A percentile compares a stretch with the other conserved stretches of the same genome.
phyloP scores from a whole-genome alignment of 2,113 vertebrate species.

The Tinamus guttatus region DNA sequence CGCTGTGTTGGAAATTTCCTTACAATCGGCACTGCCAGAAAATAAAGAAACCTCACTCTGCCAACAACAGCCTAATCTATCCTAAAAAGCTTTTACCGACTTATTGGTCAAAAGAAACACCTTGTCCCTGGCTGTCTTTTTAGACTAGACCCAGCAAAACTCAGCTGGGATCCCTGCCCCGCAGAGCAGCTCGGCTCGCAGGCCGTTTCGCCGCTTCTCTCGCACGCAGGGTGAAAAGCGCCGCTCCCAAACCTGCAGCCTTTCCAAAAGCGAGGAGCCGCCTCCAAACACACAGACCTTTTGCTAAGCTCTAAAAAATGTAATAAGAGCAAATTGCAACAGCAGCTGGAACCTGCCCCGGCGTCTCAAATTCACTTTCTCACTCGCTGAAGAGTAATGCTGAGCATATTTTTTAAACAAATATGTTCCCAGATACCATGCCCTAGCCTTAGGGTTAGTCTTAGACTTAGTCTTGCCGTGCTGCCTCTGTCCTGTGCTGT shows the following conservation, averaged over 20 bases:
- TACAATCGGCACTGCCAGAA: neutral
- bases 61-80: neutral
- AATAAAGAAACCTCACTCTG: neutral
- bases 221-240: neutral
- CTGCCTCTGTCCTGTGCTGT: neutral
- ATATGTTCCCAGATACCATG: neutral
- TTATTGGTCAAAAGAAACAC: neutral
- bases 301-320: constrained; percentile 57
- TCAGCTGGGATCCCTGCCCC: neutral
- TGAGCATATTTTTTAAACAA: neutral
- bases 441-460: no score
- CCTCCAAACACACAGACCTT: constrained; percentile 42
- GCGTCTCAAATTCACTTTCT: constrained; percentile 51
- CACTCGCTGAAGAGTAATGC: constrained; percentile 21
- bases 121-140: neutral
- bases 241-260: neutral
- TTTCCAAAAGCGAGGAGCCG: constrained; percentile 4
- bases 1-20: constrained; percentile 65
- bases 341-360: constrained; percentile 32
- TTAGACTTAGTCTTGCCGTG: neutral
- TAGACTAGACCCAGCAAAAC: neutral
- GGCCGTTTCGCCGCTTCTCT: neutral
- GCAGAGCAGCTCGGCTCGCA: neutral
- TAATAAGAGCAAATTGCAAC: constrained; percentile 1
- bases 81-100: neutral